Base-by-base conservation (phyloP, 2,113 vertebrate genomes). In the Sciurus niger region DNA sequence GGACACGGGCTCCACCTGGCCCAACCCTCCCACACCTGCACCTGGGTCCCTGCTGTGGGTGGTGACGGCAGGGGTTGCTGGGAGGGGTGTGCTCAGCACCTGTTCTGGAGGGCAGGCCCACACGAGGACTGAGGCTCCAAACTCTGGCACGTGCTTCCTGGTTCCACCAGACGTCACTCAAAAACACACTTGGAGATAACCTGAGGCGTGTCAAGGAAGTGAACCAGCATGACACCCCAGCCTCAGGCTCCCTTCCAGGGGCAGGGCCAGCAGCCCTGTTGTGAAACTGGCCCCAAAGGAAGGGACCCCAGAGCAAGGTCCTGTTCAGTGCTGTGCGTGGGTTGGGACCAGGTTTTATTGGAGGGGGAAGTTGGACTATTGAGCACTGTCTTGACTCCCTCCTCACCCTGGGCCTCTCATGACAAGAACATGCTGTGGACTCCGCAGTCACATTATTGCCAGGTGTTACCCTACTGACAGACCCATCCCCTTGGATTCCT, bases 231-330 rank as follows among this genome's bases (percentile, higher is more conserved):
- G 73, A 51, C 28, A 22, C 46, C 30, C 34, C 48, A 24, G 8
- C 6, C n/a, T 5, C 0, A 1, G 28, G 30, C 84, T 63, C 63
- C 74, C 82, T 76, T 51, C 30, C 13, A 7, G 80, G 51, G 37
- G 14, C 72, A 63, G 78, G 46, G 68, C 18, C 8, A 5, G 58
- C 0, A 30, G 11, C 8, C 4, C 7, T 4, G 12, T 0, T 0
- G 43, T 3, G 32, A 63, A 72, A 16, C 53, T 22, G 3, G 30
- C 46, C n/a, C 77, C 12, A 30, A 12, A 2, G 72, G 73, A 46
- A 30, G 32, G n/a, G 25, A 70, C 12, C 1, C 30, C 72, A 34
- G 46, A 73, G 40, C 83, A 65, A 0, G 30, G 67, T 2, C 7
- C 74, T 30, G 6, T 4, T 40, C 22, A 3, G 30, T 53, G 51